These are phyloP conservation scores for Trematomus loennbergii DNA, from an alignment of 2,113 vertebrate genomes.

Conservation along the genomic window DNA sequence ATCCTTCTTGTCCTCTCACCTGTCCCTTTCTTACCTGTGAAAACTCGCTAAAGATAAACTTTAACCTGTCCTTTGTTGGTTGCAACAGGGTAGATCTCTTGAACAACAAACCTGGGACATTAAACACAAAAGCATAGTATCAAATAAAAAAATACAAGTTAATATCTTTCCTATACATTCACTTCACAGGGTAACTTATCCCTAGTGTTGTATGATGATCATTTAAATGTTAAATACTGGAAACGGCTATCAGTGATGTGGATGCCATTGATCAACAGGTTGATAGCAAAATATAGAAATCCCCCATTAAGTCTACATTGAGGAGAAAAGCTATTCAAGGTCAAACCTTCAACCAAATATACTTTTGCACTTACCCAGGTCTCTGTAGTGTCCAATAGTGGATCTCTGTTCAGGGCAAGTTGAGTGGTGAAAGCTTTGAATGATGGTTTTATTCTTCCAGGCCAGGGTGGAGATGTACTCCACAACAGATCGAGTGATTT, in stretches of 20 bases:
- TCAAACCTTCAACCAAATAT: background rate
- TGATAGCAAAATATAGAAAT: background rate
- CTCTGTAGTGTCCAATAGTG: constrained; percentile 86
- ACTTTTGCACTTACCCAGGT: constrained; percentile 84
- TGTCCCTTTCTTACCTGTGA: constrained; percentile 82
- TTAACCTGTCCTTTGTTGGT: constrained; percentile 91
- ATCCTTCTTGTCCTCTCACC: background rate
- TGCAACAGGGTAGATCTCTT: constrained; percentile 91
- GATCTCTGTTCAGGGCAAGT: constrained; percentile 55
- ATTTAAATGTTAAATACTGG: background rate
- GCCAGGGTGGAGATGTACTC: constrained; percentile 85
- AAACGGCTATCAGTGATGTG: background rate
- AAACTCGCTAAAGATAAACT: constrained; percentile 85
- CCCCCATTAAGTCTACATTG: no score
- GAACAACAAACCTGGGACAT: constrained; percentile 87
- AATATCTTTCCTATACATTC: background rate
- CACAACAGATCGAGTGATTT: constrained; percentile 78
- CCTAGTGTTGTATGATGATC: background rate
- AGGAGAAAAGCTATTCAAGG: background rate
- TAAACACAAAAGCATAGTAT: constrained; percentile 29
- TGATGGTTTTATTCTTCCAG: constrained; percentile 86
- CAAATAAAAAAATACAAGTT: background rate
- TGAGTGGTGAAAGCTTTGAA: constrained; percentile 83
- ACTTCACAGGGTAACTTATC: background rate
- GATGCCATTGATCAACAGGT: background rate